These are phyloP conservation scores for Cuniculus paca DNA, from an alignment of 2,797 vertebrate genomes.

Conservation along the genomic window DNA sequence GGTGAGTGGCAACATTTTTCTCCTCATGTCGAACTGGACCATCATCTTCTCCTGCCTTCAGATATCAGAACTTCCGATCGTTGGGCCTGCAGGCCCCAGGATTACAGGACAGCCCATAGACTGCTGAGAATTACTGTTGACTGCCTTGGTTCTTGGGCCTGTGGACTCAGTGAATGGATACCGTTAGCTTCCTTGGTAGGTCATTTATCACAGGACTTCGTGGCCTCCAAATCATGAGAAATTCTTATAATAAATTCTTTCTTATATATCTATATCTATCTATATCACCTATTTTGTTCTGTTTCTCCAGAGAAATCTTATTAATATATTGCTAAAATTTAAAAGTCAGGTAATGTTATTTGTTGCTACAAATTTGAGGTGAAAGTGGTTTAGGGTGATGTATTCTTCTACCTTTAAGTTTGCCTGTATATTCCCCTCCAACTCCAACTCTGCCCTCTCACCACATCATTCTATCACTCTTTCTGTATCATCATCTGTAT, in stretches of 20 bases:
- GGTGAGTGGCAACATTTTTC: background rate
- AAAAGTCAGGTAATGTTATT: background rate
- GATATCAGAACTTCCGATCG: background rate
- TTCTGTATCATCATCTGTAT: background rate
- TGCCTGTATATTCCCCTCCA: background rate
- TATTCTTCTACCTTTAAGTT: background rate
- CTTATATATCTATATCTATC: too few species aligned
- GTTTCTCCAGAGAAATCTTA: background rate
- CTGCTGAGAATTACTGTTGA: too few species aligned
- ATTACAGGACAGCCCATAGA: too few species aligned
- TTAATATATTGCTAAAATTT: background rate
- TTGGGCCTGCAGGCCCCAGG: background rate
- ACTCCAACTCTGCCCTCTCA: background rate
- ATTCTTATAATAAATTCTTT: background rate
- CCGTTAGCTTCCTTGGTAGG: background rate
- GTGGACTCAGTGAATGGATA: background rate
- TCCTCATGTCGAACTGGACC: accelerated
- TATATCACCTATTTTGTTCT: background rate
- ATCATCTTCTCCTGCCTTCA: background rate
- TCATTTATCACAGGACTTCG: background rate
- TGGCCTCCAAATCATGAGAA: too few species aligned
- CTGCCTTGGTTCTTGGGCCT: too few species aligned
- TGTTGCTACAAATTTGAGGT: conserved; percentile 9
- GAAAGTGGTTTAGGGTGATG: background rate
- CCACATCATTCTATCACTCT: background rate